Base-by-base conservation (phyloP, 2,888 invertebrate genomes). In the Ichneumon xanthorius region DNA sequence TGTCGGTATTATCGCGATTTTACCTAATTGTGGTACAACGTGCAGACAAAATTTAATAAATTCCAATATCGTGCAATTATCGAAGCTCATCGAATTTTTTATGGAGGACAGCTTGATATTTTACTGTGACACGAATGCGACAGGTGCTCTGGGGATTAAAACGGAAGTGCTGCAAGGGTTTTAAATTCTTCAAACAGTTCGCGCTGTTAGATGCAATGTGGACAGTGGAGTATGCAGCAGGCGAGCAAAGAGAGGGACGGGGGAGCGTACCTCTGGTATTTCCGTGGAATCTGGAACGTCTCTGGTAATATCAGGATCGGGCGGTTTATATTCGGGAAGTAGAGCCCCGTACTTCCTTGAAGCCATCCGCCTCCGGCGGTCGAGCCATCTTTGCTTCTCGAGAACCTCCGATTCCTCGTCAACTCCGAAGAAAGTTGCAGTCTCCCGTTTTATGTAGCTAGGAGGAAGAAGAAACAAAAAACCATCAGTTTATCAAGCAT, bases 361-460 rank as follows among this genome's bases (percentile, higher is more conserved):
- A 89, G 97, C 97, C 94, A 97, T 96, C 90, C 97, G 95, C 93
- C 96, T 96, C 93, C 98, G 95, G 92, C 98, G 95, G 92, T 97
- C 97, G 91, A 96, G 95, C 98, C 98, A 98, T 92, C 96, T 94
- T 92, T 96, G 95, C 92, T 96, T 96, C 94, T 97, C 96, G 91
- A 96, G 95, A 90, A 96, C 95, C 93, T 97, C 97, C 89, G 96
- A 96, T 89, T 96, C 96, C 91, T 97, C 97, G 91, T 97, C 97
- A 82, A 98, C 96, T 26, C 98, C 98, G 93, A 98, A 98, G 94
- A 98, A 98, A 89, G 96, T 97, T 80, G 97, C 97, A 81, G 97
- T 97, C 93, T 97, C 97, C 89, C 96, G 95, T 92, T 96, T 97
- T 92, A 98, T 96, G 94, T 96, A 97, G 92, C 96, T 96, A 68